A percentile compares a stretch with the other conserved stretches of the same genome.
These are phyloP conservation scores for Cochlearius cochlearius DNA, from an alignment of 2,113 vertebrate genomes.

Conservation along the genomic window DNA sequence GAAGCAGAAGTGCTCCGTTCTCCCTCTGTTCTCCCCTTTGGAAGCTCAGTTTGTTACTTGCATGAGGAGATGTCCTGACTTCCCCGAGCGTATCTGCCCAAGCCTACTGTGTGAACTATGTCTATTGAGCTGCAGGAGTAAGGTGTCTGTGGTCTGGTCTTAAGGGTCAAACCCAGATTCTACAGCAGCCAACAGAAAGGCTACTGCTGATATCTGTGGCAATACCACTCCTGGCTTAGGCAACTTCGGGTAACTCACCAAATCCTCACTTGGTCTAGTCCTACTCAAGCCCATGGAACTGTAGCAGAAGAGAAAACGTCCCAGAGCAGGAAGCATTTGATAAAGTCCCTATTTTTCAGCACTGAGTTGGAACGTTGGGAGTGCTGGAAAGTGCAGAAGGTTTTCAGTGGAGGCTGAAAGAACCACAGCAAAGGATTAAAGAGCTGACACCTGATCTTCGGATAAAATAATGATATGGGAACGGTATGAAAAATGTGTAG, in stretches of 20 bases:
- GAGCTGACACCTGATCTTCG: not conserved
- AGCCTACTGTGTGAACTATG: not conserved
- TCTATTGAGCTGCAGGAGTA: not conserved
- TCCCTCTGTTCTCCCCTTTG: not conserved
- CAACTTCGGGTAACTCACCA: not conserved
- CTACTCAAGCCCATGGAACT: not conserved
- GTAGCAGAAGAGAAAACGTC: not conserved
- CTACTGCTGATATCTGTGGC: not conserved
- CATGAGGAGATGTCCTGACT: not conserved
- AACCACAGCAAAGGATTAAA: not conserved
- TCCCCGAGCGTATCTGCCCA: not conserved
- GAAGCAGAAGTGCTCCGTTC: not conserved
- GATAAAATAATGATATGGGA: not conserved
- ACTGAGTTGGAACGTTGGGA: accelerated
- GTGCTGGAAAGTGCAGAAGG: not conserved
- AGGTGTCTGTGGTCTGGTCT: not conserved
- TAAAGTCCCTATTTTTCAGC: not conserved
- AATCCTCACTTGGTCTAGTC: not conserved
- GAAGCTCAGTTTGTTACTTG: not conserved
- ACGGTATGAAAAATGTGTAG: not conserved
- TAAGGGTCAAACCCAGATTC: not conserved
- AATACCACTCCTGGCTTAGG: not conserved
- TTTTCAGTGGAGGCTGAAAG: not conserved
- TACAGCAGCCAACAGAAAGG: not conserved
- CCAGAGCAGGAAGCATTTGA: not conserved